Evolutionary conservation across 2,113 vertebrate genomes (phyloP).

Genomic region (Nyctibius bracteatus): DNA sequence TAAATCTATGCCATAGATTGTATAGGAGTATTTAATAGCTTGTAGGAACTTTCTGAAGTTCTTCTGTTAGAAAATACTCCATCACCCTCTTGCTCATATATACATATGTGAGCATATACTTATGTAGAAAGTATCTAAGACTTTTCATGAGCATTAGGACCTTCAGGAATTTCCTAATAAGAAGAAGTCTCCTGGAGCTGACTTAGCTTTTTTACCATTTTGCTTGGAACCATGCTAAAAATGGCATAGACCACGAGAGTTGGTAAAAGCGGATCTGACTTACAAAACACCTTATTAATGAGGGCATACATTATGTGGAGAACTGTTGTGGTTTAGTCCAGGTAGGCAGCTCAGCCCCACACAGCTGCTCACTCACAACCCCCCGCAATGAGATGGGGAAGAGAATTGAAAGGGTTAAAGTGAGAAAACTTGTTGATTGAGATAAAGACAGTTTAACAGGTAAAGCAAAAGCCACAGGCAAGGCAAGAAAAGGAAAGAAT

Average conservation of each 20-base stretch:
- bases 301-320: not conserved
- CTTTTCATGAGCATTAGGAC: not conserved
- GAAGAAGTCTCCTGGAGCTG: not conserved
- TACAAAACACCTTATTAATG: accelerated
- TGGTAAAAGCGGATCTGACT: not conserved
- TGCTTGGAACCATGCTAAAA: not conserved
- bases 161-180: not conserved
- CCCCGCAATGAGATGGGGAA: accelerated
- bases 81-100: not conserved
- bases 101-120: not conserved
- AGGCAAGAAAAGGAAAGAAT: not conserved
- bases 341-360: not conserved
- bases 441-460: not conserved
- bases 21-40: not conserved
- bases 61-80: not conserved
- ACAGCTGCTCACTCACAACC: accelerated
- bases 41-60: not conserved
- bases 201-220: not conserved
- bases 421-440: not conserved
- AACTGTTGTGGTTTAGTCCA: not conserved
- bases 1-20: not conserved
- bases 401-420: not conserved
- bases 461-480: not conserved
- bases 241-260: not conserved
- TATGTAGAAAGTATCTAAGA: not conserved